A percentile compares a stretch with the other conserved stretches of the same genome.
These are phyloP conservation scores for Anas georgica DNA, from an alignment of 2,797 vertebrate genomes.

Conservation along the genomic window DNA sequence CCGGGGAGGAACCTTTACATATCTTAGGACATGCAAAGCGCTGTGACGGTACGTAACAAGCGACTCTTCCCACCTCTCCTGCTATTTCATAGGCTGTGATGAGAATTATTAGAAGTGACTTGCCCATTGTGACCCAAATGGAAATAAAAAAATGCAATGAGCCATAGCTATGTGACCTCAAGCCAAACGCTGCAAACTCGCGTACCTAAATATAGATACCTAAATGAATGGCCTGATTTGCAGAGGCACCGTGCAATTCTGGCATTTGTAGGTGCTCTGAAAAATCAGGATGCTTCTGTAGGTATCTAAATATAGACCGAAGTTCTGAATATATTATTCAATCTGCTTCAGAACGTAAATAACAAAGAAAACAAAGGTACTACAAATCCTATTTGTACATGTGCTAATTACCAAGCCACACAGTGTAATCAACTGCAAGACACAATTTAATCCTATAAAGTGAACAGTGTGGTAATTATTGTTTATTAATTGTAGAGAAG, in stretches of 20 bases:
- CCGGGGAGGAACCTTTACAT: neutral
- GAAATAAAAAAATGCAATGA: conserved; percentile 57
- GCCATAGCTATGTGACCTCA: conserved; percentile 61
- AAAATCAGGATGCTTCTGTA: conserved; percentile 48
- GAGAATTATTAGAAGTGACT: conserved; percentile 53
- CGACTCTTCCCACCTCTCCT: neutral
- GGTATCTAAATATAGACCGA: neutral
- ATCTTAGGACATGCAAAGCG: neutral
- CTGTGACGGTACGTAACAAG: neutral
- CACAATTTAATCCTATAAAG: neutral
- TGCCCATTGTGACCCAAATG: conserved; percentile 58
- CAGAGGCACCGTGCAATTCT: conserved; percentile 12
- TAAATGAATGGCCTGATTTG: conserved; percentile 70
- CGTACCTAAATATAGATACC: conserved; percentile 68
- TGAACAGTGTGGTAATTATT: neutral
- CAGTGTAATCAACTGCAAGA: neutral
- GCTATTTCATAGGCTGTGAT: neutral
- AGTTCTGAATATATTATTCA: conserved; percentile 15
- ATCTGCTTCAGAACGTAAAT: conserved; percentile 19
- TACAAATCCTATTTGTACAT: conserved; percentile 4
- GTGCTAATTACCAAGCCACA: neutral
- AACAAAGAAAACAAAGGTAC: neutral
- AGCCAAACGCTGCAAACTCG: conserved; percentile 55
- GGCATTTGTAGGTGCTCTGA: conserved; percentile 29
- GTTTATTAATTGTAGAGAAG: conserved; percentile 3